A percentile compares a stretch with the other conserved stretches of the same genome.
Evolutionary conservation across 2,888 invertebrate genomes (phyloP).

Genomic region (Graphium colonna): DNA sequence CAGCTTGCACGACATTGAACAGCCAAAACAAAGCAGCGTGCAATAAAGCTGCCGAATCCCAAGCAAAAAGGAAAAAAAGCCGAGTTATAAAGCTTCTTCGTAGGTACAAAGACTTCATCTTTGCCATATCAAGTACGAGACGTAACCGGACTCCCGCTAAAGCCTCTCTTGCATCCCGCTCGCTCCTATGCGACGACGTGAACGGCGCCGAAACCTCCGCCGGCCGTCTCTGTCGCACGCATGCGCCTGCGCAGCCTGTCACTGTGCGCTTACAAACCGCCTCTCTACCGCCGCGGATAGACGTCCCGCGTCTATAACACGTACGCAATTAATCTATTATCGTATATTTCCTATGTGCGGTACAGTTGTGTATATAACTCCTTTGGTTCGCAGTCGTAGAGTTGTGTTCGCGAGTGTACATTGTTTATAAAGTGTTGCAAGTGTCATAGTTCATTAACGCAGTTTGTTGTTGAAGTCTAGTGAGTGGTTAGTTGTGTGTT

Average conservation of each 20-base stretch:
- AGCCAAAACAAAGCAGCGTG: slow-evolving; percentile 1
- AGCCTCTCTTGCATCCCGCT: slow-evolving; percentile 59
- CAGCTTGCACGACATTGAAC: neutral
- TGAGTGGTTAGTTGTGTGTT: slow-evolving; percentile 54
- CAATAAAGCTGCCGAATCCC: slow-evolving; percentile 3
- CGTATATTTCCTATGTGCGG: slow-evolving; percentile 15
- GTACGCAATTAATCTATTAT: slow-evolving; percentile 21
- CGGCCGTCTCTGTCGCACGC: slow-evolving; percentile 56
- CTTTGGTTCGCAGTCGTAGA: slow-evolving; percentile 23
- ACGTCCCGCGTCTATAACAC: slow-evolving; percentile 42
- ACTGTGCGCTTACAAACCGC: slow-evolving; percentile 52
- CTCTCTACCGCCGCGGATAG: slow-evolving; percentile 60
- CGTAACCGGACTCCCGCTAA: slow-evolving; percentile 73
- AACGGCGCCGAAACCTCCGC: slow-evolving; percentile 64
- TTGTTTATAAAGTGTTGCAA: slow-evolving; percentile 35
- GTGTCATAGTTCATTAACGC: slow-evolving; percentile 62
- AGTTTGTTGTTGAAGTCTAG: slow-evolving; percentile 53
- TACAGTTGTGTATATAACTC: slow-evolving; percentile 24
- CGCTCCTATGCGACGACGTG: slow-evolving; percentile 37
- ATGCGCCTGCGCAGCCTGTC: slow-evolving; percentile 62
- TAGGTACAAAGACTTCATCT: slow-evolving; percentile 53
- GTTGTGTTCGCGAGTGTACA: slow-evolving; percentile 19
- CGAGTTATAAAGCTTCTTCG: slow-evolving; percentile 47
- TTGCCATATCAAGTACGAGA: slow-evolving; percentile 55
- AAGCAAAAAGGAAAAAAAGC: slow-evolving; percentile 15